These are phyloP conservation scores for Byasa hedistus DNA, from an alignment of 2,888 invertebrate species.

Conservation along the genomic window DNA sequence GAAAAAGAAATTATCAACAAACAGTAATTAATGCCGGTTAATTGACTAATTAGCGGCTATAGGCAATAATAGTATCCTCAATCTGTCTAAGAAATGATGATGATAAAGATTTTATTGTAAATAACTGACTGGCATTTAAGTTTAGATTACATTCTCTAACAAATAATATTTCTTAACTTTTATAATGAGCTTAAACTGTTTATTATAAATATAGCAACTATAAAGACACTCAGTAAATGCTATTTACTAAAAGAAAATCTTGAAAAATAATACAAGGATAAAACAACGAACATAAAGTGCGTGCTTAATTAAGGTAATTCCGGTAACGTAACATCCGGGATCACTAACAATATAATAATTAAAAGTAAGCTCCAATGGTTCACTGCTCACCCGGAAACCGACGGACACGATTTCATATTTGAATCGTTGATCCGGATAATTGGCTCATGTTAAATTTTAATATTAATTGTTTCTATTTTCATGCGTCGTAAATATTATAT, in stretches of 20 bases:
- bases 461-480: background rate
- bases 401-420: conserved; percentile 21
- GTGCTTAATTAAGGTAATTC: background rate
- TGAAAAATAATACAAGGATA: background rate
- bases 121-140: too few species aligned
- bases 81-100: too few species aligned
- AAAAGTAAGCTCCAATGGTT: conserved; percentile 12
- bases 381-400: conserved; percentile 18
- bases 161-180: too few species aligned
- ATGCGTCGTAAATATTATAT: background rate
- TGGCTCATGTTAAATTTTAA: conserved; percentile 14
- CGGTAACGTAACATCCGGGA: background rate
- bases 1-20: too few species aligned
- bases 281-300: background rate
- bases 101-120: too few species aligned
- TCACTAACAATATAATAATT: conserved; percentile 12
- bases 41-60: too few species aligned
- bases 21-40: too few species aligned
- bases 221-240: too few species aligned
- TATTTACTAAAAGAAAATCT: background rate
- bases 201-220: too few species aligned
- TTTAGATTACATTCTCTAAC: too few species aligned
- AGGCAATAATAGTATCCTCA: too few species aligned
- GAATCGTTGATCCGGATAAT: conserved; percentile 23
- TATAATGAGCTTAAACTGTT: too few species aligned